Evolutionary conservation across 2,797 vertebrate genomes (phyloP), one percentile per base, ranked within the genome.

Genomic region (Balearica regulorum): DNA sequence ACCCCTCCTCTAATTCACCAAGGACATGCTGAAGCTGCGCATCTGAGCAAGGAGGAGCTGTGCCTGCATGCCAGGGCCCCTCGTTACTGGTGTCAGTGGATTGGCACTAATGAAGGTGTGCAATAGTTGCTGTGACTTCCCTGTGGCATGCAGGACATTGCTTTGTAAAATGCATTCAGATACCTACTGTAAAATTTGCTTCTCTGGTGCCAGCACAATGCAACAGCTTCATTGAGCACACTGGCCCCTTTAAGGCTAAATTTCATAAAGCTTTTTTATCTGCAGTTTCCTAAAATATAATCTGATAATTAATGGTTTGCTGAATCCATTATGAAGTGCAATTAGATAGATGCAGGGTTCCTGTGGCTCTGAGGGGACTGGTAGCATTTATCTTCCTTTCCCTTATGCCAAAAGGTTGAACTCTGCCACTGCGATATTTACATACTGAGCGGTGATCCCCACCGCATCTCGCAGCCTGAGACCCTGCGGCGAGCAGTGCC

Each of bases 251-350:
- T 90, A 88, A 96, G 92, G 83, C 73, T 87, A 77, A 72, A 79
- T 95, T 96, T 90, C 91, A 71, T 91, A 65, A 79, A 89, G 82
- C 84, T 62, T 83, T 95, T 95, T 96, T 92, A 94, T 97, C 94
- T 92, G 54, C 51, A 39, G 65, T 82, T 97, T 97, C 87, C 86
- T 87, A 92, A 96, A 97, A 93, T 93, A 89, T 96, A 95, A 95
- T 97, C 97, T 97, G 96, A 93, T 97, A 97, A 97, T 97, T 96
- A 97, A 97, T 96, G 97, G 96, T 93, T 97, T 97, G 89, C 96
- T 95, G 97, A 94, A 97, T 95, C 94, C 85, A 85, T 97, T 95
- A 95, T 80, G 95, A 98, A 97, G 96, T 97, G 95, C 97, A 96
- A 93, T 97, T 97, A 98, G 97, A 89, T 93, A 81, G 96, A 95